These are phyloP conservation scores for Amniataba percoides DNA, from an alignment of 2,797 vertebrate species.

Conservation along the genomic window DNA sequence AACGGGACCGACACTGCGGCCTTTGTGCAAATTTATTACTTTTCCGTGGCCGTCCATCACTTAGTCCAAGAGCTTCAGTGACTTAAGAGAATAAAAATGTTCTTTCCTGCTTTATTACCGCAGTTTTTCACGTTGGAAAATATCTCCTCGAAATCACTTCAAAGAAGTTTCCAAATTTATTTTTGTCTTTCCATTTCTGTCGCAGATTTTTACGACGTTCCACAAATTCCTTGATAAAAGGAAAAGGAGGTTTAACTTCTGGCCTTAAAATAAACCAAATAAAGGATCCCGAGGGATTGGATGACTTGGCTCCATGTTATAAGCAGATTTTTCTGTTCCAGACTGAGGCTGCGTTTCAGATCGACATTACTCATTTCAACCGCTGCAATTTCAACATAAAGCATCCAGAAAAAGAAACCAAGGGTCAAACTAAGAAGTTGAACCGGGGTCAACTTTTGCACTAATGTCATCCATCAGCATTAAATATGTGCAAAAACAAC, in stretches of 20 bases:
- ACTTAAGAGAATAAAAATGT: constrained; percentile 59
- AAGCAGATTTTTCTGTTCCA: neutral
- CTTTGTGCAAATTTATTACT: constrained; percentile 24
- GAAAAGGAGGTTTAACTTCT: neutral
- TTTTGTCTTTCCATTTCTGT: constrained; percentile 8
- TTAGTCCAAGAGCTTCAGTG: constrained; percentile 14
- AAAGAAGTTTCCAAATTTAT: constrained; percentile 12
- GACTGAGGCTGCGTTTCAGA: neutral
- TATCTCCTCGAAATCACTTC: constrained; percentile 13
- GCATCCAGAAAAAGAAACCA: neutral
- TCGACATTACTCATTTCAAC: neutral
- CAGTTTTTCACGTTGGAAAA: constrained; percentile 32
- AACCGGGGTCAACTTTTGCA: neutral
- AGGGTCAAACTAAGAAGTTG: neutral
- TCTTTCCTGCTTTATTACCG: constrained; percentile 16
- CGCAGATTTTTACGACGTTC: constrained; percentile 12
- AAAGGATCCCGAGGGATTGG: neutral
- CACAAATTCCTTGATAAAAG: constrained; percentile 18
- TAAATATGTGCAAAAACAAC: too few relatives aligned
- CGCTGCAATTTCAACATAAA: neutral
- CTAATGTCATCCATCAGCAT: too few relatives aligned
- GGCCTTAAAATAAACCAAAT: neutral
- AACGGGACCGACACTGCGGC: neutral
- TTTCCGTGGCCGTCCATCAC: constrained; percentile 29
- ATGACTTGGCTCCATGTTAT: neutral